phyloP scores from a whole-genome alignment of 2,113 vertebrate genomes.

The Crotalus viridis region DNA sequence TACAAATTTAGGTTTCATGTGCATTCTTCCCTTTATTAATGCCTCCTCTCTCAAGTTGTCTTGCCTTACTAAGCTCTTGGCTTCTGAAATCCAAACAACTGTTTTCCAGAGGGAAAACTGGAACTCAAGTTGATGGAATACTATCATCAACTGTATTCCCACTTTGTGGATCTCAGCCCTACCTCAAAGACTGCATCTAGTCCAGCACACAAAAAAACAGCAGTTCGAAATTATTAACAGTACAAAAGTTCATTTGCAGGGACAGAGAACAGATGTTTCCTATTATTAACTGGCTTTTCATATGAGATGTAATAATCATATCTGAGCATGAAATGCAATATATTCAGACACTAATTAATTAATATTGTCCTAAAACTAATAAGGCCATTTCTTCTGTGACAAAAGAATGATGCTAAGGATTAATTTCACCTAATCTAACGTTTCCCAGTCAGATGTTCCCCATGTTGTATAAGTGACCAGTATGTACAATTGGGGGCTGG shows the following conservation, averaged over 20 bases:
- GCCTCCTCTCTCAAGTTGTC: neutral
- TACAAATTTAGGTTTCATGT: neutral
- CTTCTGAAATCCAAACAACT: neutral
- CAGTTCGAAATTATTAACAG: conserved; percentile 57
- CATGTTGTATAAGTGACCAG: neutral
- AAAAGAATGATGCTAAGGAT: neutral
- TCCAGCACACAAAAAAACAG: conserved; percentile 48
- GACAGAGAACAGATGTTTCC: conserved; percentile 68
- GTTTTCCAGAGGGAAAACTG: conserved; percentile 25
- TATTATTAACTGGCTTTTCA: conserved; percentile 60
- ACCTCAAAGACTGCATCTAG: conserved; percentile 52
- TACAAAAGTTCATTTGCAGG: conserved; percentile 47
- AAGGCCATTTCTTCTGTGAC: conserved; percentile 19
- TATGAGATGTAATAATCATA: neutral
- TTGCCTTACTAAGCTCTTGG: neutral
- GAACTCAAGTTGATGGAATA: conserved; percentile 54
- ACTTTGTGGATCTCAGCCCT: conserved; percentile 62
- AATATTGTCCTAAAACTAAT: conserved; percentile 27
- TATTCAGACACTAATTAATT: conserved; percentile 54
- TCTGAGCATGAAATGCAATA: conserved; percentile 33
- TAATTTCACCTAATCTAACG: conserved; percentile 11
- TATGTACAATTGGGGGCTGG: neutral
- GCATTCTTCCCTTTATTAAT: neutral
- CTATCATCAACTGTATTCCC: conserved; percentile 60
- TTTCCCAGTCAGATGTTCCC: neutral